Base-by-base conservation (phyloP, 2,888 invertebrate genomes). In the Priocnemis perturbator region DNA sequence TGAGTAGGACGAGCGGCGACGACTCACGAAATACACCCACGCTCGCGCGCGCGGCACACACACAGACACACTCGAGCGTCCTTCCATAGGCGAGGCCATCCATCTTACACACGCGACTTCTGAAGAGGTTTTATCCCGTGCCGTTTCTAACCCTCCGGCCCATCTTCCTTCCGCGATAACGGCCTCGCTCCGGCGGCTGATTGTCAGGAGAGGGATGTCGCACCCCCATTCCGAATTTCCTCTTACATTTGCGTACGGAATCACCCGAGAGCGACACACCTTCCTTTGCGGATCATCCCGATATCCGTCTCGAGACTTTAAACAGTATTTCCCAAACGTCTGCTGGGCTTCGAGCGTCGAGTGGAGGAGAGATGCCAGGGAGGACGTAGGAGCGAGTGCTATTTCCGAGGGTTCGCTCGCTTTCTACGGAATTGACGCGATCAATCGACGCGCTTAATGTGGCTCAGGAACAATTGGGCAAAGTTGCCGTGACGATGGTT, bases 71-170 rank as follows among this genome's bases (percentile, higher is more conserved):
- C 37, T 26, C 37, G 37, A 37, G 37, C 1, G 7, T 37, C 11
- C 37, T 37, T 37, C 37, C 37, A 37, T 37, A 37, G 37, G 37
- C 62, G 63, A 73, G 80, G 77, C 81, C 81, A 86, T 86, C 83
- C 83, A 83, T 86, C 85, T 84, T 82, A 67, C 48, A 71, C 78
- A 68, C 76, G 71, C 74, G 73, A 69, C 78, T 66, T 50, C 76
- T 57, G 71, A 77, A 73, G 75, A 81, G 80, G 71, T 85, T 84
- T 84, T 82, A 83, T 81, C 80, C 80, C 71, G 69, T 67, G 71
- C 73, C 78, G 75, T 79, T 78, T 67, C 63, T 64, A 59, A 69
- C 73, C 69, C 70, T 71, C 77, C 50, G 67, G 67, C 69, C 74
- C 65, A 68, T 71, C 79, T 74, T 77, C 74, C 60, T 65, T 60